Percentiles rank a stretch among this genome's conserved stretches.
These are phyloP conservation scores for Spea multiplicata DNA, from an alignment of 2,113 vertebrate species.

Conservation along the genomic window DNA sequence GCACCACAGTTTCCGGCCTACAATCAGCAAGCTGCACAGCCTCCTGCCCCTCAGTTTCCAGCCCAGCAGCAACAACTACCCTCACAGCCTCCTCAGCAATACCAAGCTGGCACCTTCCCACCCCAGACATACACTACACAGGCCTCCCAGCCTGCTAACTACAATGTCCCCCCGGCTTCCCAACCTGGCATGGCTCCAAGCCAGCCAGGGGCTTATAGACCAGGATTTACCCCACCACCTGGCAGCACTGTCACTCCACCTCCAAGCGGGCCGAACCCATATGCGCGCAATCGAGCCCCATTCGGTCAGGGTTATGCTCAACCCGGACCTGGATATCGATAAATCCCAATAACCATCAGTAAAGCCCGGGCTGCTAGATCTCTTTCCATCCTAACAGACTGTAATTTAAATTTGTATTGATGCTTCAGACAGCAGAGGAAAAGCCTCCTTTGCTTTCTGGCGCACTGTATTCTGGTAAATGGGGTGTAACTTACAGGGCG, in stretches of 20 bases:
- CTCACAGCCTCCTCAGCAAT: constrained; percentile 80
- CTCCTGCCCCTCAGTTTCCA: constrained; percentile 71
- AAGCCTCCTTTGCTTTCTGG: constrained; percentile 59
- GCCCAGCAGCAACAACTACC: constrained; percentile 74
- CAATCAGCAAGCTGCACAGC: constrained; percentile 77
- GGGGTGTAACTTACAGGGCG: constrained; percentile 56
- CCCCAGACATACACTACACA: constrained; percentile 90
- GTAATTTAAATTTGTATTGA: constrained; percentile 59
- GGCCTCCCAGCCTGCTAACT: constrained; percentile 81
- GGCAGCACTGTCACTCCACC: constrained; percentile 84
- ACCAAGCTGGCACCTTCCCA: constrained; percentile 79
- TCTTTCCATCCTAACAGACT: constrained; percentile 58
- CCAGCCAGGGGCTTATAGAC: constrained; percentile 76
- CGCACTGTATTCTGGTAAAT: constrained; percentile 57
- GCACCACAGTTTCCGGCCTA: constrained; percentile 91
- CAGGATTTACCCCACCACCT: constrained; percentile 82
- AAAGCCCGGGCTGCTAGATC: constrained; percentile 11
- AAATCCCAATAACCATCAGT: constrained; percentile 55
- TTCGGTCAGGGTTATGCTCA: constrained; percentile 91
- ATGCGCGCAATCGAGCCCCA: constrained; percentile 85
- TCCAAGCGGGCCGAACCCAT: constrained; percentile 85
- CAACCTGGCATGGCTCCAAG: constrained; percentile 71
- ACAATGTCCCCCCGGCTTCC: constrained; percentile 77
- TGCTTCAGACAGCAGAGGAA: constrained; percentile 57
- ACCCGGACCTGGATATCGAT: constrained; percentile 94